Percentiles rank a stretch among this genome's conserved stretches.
Evolutionary conservation across 2,113 vertebrate genomes (phyloP).

Genomic region (Entelurus aequoreus): DNA sequence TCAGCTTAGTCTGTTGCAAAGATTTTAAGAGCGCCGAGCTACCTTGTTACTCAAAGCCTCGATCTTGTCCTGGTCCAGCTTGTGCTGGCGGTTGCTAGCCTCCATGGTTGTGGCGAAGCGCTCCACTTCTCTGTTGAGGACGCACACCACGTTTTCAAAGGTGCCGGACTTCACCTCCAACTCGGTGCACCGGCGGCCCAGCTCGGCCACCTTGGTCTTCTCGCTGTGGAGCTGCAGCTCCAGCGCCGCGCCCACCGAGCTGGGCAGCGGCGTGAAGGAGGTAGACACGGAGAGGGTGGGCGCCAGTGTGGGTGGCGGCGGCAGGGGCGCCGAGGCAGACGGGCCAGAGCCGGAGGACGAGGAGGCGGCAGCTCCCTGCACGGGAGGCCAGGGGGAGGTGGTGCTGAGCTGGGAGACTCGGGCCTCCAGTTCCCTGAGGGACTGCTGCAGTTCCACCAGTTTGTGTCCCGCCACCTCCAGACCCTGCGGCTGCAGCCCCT

Average conservation of each 20-base stretch:
- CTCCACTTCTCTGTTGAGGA: conserved; percentile 93
- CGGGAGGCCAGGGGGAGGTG: conserved; percentile 59
- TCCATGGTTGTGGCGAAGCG: conserved; percentile 80
- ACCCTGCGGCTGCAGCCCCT: conserved; percentile 72
- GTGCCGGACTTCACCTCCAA: conserved; percentile 84
- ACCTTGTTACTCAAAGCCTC: conserved; percentile 88
- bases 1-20: not conserved
- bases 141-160: conserved; percentile 94
- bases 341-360: conserved; percentile 49
- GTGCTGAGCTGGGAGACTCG: conserved; percentile 63
- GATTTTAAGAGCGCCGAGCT: too few species aligned
- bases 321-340: conserved; percentile 39
- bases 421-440: conserved; percentile 69
- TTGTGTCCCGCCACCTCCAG: conserved; percentile 73
- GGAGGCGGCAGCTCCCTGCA: conserved; percentile 64
- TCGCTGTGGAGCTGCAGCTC: conserved; percentile 70
- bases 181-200: conserved; percentile 73
- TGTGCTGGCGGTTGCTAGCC: conserved; percentile 84
- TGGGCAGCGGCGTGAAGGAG: conserved; percentile 72
- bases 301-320: conserved; percentile 48
- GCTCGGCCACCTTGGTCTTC: conserved; percentile 65
- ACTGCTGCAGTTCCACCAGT: conserved; percentile 69
- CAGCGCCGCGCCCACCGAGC: conserved; percentile 67
- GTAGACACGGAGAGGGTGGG: conserved; percentile 67
- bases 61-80: conserved; percentile 89